Conservation (phyloP, 1,140 invertebrate genomes). For the Aphaenogaster ashmeadi region DNA sequence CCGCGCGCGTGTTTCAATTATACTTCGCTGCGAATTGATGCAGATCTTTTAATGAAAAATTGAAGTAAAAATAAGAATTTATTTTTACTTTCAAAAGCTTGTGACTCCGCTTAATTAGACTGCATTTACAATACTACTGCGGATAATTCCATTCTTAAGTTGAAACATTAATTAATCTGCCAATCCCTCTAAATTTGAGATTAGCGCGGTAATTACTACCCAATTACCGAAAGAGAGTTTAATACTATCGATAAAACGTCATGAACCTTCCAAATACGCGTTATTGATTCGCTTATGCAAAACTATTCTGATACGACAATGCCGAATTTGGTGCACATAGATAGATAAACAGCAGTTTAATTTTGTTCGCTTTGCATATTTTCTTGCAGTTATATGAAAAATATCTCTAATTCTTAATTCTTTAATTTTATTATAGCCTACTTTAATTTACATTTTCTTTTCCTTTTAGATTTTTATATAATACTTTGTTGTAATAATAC, state of each 20-base stretch:
- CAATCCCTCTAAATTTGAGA: slow-evolving; percentile 21
- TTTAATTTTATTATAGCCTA: not conserved
- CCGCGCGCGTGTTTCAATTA: not conserved
- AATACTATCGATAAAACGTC: slow-evolving; percentile 47
- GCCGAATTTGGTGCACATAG: not conserved
- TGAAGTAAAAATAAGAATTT: not conserved
- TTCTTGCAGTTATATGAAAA: not conserved
- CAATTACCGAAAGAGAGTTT: slow-evolving; percentile 37
- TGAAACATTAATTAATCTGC: slow-evolving; percentile 52
- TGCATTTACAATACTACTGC: not conserved
- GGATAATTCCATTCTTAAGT: slow-evolving; percentile 24
- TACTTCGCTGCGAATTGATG: not conserved
- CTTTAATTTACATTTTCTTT: not conserved
- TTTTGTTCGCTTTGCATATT: too few relatives aligned
- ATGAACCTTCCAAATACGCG: not conserved
- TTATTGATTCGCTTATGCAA: not conserved
- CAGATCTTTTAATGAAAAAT: not conserved
- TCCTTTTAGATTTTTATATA: not conserved
- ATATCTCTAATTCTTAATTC: not conserved
- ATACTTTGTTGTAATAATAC: not conserved
- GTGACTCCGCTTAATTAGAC: not conserved
- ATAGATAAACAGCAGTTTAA: not conserved
- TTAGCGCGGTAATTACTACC: slow-evolving; percentile 30
- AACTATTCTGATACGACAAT: not conserved
- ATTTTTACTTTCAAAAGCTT: not conserved